Base-by-base conservation (phyloP, 2,113 vertebrate species). In the Arenaria interpres region DNA sequence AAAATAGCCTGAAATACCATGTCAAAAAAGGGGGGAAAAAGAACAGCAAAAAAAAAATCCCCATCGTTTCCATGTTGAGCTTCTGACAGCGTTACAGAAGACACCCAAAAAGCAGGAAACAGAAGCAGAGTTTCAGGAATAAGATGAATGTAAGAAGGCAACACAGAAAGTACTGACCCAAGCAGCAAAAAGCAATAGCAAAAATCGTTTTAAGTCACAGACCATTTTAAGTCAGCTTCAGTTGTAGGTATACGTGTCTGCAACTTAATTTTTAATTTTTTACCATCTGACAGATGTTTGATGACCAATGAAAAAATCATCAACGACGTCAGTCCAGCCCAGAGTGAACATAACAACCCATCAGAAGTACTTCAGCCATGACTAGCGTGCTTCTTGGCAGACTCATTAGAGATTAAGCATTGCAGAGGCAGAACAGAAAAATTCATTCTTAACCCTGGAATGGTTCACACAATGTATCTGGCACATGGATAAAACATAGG, bases 11-110 rank as follows among this genome's bases (percentile, higher is more conserved):
- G 22, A 62, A 41, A 62, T 3, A 19, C 21, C 18, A 30, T 6
- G 20, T 27, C 59, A 51, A 43, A 37, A 73, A 43, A 33, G 17
- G 3, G 16, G 8, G 6, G 2, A 1, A 7, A 3, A 35, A 32
- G 6, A 77, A 13, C 3, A 24, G 21, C 12, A 6, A 11, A 17
- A 19, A 25, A 35, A 2, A 2, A 2, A 24, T 54, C 4, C 12
- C 35, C 18, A 10, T 10, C 0, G 0, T 46, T 13, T 28, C 12
- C 62, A n/a, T 2, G 23, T 4, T 53, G 53, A 3, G 7, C 8
- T 64, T 30, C 20, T 20, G 20, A 13, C 5, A 8, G 23, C 7
- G 18, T 17, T 37, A 22, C 45, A 60, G 32, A 56, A 56, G 35
- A 62, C 33, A 33, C 39, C 4, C 12, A 15, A 41, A 33, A 7